Evolutionary conservation across 1,140 invertebrate species (phyloP), one percentile per base, ranked within the genome.

Genomic region (Scaptomyza montana): DNA sequence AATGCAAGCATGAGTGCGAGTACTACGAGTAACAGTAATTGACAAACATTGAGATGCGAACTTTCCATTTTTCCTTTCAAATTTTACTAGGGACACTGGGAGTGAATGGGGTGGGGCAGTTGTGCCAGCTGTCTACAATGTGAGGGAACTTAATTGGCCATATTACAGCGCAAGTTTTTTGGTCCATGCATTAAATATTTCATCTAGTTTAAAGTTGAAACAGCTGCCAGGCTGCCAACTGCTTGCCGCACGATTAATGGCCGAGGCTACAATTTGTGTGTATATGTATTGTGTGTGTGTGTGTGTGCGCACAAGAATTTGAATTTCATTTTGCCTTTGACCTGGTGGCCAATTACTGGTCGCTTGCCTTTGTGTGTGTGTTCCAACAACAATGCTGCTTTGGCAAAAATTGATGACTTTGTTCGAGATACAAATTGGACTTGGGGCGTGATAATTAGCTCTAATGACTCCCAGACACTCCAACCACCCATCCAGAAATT

Each of bases 31-130:
- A 75, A 59, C 66, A 54, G 78, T 87, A 87, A 87, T 87, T 87
- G 84, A 81, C 78, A 85, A 82, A 82, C 86, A 87, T 82, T 81
- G 72, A 77, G 78, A 74, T 77, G 72, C 82, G 59, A 87, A 69
- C 66, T 66, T 77, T 79, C 71, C 75, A 79, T 77, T 77, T 79
- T 87, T 74, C 73, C 50, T 66, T 65, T 62, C 21, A 21, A 61
- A 41, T 45, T 69, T 25, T 63, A 45, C 33, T 36, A 36, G 33
- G 33, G 33, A 36, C 21, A 60, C 13, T 4, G 47, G 19, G 19
- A 47, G 65, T 12, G 16, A 16, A 16, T 16, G 16, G 16, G 16
- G 16, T 1, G 10, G 7, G 19, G 6, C 7, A 21, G 39, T 12
- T 16, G 8, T 21, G 43, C 10, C 54, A 41, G 46, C 47, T 45